These are phyloP conservation scores for Seira ritae DNA, from an alignment of 2,888 invertebrate species.

Conservation along the genomic window DNA sequence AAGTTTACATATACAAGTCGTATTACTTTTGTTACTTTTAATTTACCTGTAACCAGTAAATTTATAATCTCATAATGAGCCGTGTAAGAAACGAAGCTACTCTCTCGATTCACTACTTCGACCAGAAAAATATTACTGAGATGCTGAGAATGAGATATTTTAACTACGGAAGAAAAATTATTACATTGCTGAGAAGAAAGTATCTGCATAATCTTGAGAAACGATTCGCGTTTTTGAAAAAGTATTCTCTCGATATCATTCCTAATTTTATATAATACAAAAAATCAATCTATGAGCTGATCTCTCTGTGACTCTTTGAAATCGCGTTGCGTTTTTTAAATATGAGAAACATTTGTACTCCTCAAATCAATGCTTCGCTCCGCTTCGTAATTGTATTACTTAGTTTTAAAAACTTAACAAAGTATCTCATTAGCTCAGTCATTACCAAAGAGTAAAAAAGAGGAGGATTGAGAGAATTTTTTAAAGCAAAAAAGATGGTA, in stretches of 20 bases:
- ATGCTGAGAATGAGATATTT: constrained; percentile 62
- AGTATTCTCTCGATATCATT: constrained; percentile 66
- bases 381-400: constrained; percentile 55
- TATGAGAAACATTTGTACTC: constrained; percentile 35
- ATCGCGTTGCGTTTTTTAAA: constrained; percentile 39
- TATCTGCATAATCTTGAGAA: constrained; percentile 36
- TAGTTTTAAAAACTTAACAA: constrained; percentile 53
- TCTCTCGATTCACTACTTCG: constrained; percentile 57
- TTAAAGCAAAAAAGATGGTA: constrained; percentile 43
- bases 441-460: constrained; percentile 64
- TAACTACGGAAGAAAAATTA: constrained; percentile 27
- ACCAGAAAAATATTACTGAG: constrained; percentile 45
- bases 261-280: constrained; percentile 60
- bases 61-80: constrained; percentile 47
- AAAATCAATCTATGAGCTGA: constrained; percentile 58
- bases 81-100: constrained; percentile 64
- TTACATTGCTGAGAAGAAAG: constrained; percentile 47
- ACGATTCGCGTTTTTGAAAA: constrained; percentile 51
- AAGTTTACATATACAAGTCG: constrained; percentile 21
- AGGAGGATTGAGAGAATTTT: constrained; percentile 46
- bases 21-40: constrained; percentile 27
- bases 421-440: constrained; percentile 69
- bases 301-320: constrained; percentile 61
- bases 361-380: constrained; percentile 61
- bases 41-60: constrained; percentile 9